Percentiles rank a stretch among this genome's conserved stretches.
phyloP scores from a whole-genome alignment of 2,888 invertebrate genomes.

The Mycalesis mineus region DNA sequence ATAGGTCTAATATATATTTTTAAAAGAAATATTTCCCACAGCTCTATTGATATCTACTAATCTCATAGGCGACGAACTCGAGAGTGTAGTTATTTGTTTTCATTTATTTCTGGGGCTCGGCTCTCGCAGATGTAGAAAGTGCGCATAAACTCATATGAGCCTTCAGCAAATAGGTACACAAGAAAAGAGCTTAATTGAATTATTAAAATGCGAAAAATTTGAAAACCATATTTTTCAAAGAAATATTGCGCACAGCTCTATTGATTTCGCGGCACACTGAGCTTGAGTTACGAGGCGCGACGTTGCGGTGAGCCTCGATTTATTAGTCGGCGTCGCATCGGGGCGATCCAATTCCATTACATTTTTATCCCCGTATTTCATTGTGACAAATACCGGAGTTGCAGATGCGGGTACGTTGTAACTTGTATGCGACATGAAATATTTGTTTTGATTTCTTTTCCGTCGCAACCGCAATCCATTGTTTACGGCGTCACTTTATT shows the following conservation, averaged over 20 bases:
- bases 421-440: conserved; percentile 24
- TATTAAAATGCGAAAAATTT: neutral
- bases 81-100: no score
- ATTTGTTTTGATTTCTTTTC: conserved; percentile 31
- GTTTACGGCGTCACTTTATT: conserved; percentile 27
- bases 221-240: conserved; percentile 10
- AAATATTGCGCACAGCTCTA: conserved; percentile 46
- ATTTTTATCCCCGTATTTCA: conserved; percentile 57
- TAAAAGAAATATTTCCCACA: no score
- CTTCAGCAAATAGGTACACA: neutral
- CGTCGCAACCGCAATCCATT: conserved; percentile 35
- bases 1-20: no score
- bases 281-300: conserved; percentile 56
- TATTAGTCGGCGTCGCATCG: conserved; percentile 63
- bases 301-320: conserved; percentile 65
- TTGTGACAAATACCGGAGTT: conserved; percentile 55
- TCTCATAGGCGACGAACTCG: no score
- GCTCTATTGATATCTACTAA: no score
- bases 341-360: conserved; percentile 59
- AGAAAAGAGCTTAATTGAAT: neutral
- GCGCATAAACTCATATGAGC: no score
- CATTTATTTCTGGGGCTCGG: no score
- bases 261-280: conserved; percentile 76
- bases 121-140: no score
- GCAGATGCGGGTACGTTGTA: conserved; percentile 53